phyloP scores from a whole-genome alignment of 2,797 vertebrate species.

The Syngnathus rostellatus region DNA sequence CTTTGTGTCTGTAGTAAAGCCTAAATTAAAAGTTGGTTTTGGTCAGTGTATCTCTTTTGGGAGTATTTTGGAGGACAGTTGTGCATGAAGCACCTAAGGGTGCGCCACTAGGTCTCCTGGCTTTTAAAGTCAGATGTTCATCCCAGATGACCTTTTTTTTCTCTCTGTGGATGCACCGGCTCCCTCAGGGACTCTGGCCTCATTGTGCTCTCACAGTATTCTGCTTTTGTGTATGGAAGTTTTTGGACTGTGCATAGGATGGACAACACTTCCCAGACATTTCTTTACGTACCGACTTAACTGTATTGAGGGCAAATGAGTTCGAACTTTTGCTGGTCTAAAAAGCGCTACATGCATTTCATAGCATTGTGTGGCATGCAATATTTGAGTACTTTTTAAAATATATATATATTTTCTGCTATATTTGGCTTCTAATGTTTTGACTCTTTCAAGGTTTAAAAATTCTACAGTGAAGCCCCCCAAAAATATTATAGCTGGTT shows the following conservation, averaged over 20 bases:
- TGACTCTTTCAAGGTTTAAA: background rate
- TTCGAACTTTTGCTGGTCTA: background rate
- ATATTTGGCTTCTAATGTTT: background rate
- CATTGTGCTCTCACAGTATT: conserved; percentile 12
- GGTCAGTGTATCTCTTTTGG: conserved; percentile 16
- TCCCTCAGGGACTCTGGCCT: conserved; percentile 18
- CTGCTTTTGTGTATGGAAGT: background rate
- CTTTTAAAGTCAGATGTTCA: conserved; percentile 37
- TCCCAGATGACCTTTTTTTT: conserved; percentile 39
- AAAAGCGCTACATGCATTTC: background rate
- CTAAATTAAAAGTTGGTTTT: conserved; percentile 2
- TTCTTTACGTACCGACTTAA: background rate
- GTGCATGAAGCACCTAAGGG: conserved; percentile 31
- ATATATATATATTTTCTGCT: background rate
- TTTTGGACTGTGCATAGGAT: background rate
- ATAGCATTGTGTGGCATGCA: background rate
- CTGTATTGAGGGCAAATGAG: background rate
- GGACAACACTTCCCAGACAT: background rate
- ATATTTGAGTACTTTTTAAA: background rate
- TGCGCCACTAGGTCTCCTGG: conserved; percentile 32
- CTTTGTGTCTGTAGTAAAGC: background rate
- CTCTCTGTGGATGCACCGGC: conserved; percentile 36
- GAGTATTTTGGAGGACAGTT: conserved; percentile 20
- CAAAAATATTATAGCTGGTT: no score
- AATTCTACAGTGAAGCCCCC: background rate